Base-by-base conservation (phyloP, 2,113 vertebrate genomes). In the Chamaea fasciata region DNA sequence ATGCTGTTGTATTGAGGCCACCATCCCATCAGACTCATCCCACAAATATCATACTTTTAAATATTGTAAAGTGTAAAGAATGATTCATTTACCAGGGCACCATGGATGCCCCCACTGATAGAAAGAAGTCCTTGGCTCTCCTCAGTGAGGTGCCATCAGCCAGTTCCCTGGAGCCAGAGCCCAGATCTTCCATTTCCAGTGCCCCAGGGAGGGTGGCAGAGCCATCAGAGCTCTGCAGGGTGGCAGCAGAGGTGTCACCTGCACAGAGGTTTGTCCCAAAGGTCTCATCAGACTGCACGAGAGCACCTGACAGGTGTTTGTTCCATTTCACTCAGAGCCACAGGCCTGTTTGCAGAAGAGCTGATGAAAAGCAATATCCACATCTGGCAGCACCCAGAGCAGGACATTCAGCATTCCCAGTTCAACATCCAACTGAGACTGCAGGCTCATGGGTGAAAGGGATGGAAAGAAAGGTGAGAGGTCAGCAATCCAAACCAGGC, bases 291-390 rank as follows among this genome's bases (percentile, higher is more conserved):
- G 78, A 15, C 19, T n/a, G 33, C 27, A 31, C 1, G 6, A 89
- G 33, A 76, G 78, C 67, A 49, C 75, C 70, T 95, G 75, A 23
- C 42, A 95, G 67, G 56, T 24, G 42, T 89, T 94, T 94, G 77
- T 24, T 83, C 89, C 68, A 4, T 53, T 15, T 62, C 87, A 10
- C 81, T 50, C 3, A 15, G 31, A 92, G 60, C 73, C 67, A 42
- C 0, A 31, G 71, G 60, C 5, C 56, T 39, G 69, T 28, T 28
- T 60, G 56, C 46, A 93, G 92, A 75, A 33, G 3, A 16, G 78
- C 80, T 86, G 82, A 27, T 64, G 87, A 84, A 89, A 93, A 88
- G 91, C 89, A 96, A 77, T 39, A 82, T 35, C 56, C 83, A 57
- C 68, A 53, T 39, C 73, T 95, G 85, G 71, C 87, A 93, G 90